A percentile compares a stretch with the other conserved stretches of the same genome.
phyloP scores from a whole-genome alignment of 2,113 vertebrate species.

The Chaetodon trifascialis region DNA sequence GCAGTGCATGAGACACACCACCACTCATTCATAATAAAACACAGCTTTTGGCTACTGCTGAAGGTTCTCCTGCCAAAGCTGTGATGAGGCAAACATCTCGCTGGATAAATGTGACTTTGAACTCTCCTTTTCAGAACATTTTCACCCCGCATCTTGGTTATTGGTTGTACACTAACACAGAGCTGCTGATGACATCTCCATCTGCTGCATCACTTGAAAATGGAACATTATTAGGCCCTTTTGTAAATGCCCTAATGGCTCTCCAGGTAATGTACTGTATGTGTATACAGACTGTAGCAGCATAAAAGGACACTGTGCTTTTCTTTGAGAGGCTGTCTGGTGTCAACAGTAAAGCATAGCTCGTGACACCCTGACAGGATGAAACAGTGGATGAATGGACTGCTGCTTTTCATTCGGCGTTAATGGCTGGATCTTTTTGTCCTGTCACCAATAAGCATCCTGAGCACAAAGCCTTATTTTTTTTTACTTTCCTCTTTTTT shows the following conservation, averaged over 20 bases:
- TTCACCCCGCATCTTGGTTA: background rate
- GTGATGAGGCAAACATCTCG: constrained; percentile 33
- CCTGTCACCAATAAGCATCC: background rate
- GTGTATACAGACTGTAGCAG: background rate
- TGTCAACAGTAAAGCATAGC: constrained; percentile 10
- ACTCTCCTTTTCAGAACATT: background rate
- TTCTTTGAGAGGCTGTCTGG: constrained; percentile 7
- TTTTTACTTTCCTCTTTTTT: background rate
- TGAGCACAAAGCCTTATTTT: background rate
- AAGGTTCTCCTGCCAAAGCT: constrained; percentile 54
- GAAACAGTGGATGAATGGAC: constrained; percentile 6
- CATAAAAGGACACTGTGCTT: background rate
- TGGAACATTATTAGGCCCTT: background rate
- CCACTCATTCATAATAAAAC: constrained; percentile 74
- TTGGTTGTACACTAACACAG: background rate
- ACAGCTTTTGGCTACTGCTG: constrained; percentile 55
- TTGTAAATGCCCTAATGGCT: constrained; percentile 12
- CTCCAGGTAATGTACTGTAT: constrained; percentile 33
- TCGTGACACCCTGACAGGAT: background rate
- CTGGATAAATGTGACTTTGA: constrained; percentile 41
- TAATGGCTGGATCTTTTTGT: background rate
- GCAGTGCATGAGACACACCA: constrained; percentile 25
- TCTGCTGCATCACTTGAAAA: constrained; percentile 7
- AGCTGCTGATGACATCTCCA: constrained; percentile 17
- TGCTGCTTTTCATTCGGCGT: background rate